A percentile compares a stretch with the other conserved stretches of the same genome.
Evolutionary conservation across 2,113 vertebrate species (phyloP).

Genomic region (Gopherus evgoodei): DNA sequence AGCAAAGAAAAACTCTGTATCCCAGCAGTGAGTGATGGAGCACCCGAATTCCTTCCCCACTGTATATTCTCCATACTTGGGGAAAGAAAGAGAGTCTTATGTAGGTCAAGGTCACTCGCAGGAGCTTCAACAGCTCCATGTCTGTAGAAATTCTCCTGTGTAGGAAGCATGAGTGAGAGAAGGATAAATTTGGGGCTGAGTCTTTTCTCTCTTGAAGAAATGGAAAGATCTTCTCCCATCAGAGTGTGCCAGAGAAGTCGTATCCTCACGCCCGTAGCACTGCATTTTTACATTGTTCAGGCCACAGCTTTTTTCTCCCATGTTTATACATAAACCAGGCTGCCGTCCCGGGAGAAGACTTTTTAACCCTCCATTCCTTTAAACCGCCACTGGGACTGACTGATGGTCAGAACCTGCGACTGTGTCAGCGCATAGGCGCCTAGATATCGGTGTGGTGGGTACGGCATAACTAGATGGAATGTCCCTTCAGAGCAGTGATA

Average conservation of each 20-base stretch:
- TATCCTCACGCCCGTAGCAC: background rate
- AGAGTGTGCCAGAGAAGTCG: background rate
- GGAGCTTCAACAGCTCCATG: background rate
- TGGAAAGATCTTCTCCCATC: background rate
- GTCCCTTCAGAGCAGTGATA: background rate
- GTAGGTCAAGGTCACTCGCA: fast-evolving
- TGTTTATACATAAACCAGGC: background rate
- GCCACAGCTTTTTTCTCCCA: background rate
- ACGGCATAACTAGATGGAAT: background rate
- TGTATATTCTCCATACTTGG: background rate
- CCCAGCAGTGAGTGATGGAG: background rate
- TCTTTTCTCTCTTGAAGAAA: background rate
- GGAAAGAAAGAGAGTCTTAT: fast-evolving
- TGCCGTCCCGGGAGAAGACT: background rate
- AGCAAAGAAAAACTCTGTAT: background rate
- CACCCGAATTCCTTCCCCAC: background rate
- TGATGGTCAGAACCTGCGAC: fast-evolving
- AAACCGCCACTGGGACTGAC: fast-evolving
- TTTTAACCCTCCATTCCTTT: background rate
- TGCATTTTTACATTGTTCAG: background rate
- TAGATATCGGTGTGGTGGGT: too few species aligned
- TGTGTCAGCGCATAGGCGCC: background rate
- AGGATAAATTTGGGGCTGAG: background rate
- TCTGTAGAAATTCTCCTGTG: fast-evolving
- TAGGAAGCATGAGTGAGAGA: background rate